Percentiles rank a stretch among this genome's conserved stretches.
Evolutionary conservation across 2,797 vertebrate genomes (phyloP).

Genomic region (Ispidina lecontei): DNA sequence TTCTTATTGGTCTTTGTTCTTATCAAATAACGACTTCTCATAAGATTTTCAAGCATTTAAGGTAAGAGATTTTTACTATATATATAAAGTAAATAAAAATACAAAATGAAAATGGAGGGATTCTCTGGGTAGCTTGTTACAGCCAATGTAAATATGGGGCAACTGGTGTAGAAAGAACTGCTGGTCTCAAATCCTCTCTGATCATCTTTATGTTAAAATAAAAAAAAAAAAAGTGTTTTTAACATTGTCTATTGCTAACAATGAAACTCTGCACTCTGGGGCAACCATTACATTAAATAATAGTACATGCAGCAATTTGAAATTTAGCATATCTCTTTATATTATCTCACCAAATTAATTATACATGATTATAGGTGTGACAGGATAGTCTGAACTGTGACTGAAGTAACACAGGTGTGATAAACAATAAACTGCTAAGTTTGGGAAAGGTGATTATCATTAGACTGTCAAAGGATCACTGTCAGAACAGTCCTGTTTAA

Average conservation of each 20-base stretch:
- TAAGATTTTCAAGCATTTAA: neutral
- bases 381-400: neutral
- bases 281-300: too few species aligned
- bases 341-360: conserved; percentile 32
- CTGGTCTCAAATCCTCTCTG: neutral
- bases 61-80: neutral
- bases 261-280: neutral
- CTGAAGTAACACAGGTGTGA: neutral
- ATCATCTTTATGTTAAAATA: neutral
- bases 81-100: neutral
- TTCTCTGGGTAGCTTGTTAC: neutral
- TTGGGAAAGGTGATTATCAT: conserved; percentile 11
- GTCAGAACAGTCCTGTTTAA: neutral
- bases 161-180: neutral
- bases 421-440: conserved; percentile 25
- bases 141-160: neutral
- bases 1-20: neutral
- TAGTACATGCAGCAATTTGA: neutral
- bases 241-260: neutral
- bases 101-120: neutral
- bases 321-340: conserved; percentile 4
- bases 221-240: neutral
- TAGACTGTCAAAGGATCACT: neutral
- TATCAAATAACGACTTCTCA: neutral
- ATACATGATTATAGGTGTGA: conserved; percentile 4